Base-by-base conservation (phyloP, 1,140 invertebrate species). In the Wasmannia auropunctata region DNA sequence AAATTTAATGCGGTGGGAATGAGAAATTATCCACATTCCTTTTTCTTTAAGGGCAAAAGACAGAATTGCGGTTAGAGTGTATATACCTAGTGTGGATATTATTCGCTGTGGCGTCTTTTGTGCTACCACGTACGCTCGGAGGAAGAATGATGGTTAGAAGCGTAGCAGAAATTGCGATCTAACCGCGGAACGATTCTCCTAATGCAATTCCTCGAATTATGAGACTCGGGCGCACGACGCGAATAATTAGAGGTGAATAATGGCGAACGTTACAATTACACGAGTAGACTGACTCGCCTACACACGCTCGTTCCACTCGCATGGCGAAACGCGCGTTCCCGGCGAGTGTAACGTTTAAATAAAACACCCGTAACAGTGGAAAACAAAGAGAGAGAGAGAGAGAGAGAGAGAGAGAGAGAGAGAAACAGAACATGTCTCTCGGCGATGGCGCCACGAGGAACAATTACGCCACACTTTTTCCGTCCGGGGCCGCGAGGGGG, bases 201-300 rank as follows among this genome's bases (percentile, higher is more conserved):
- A 74, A 83, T 74, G 79, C 79, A 83, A 83, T 74, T 83, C 51
- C 79, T 83, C 79, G 79, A 83, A 83, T 83, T 83, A 83, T 74
- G 67, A 83, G 51, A 56, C 79, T 74, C 67, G 67, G 37, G 67
- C 79, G 51, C 79, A 83, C 79, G 67, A 83, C 43, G 67, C 79
- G 79, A 83, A 83, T 83, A 83, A 83, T 83, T 83, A 83, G 79
- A 49, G 67, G 67, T 83, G 79, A 83, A 54, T 83, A 83, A 83
- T 83, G 67, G 79, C 79, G 79, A 72, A 43, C n/a, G 79, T 70
- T 74, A 83, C 79, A 83, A 83, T 83, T 83, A 83, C 79, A 72
- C 79, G 65, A 56, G 37, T 25, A 51, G 79, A 37, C 43, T 19
- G 28, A 6, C 25, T 60, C 63, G 51, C 25, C 79, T 58, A 37